Evolutionary conservation across 2,888 invertebrate genomes (phyloP), one percentile per base, ranked within the genome.

Genomic region (Idaea aversata): DNA sequence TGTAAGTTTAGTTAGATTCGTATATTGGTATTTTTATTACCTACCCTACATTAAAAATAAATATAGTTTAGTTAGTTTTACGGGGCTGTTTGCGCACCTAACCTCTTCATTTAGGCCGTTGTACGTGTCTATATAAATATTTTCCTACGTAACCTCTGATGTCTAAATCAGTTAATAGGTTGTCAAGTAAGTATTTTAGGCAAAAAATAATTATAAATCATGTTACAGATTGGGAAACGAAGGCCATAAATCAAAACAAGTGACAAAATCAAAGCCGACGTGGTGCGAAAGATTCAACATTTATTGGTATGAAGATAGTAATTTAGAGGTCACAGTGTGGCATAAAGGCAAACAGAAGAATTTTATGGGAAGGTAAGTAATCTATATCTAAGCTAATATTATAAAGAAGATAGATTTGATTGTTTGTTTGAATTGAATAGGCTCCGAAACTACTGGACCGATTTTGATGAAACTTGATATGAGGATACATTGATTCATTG

Each of bases 231-330:
- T 93, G 75, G 92, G 91, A 62, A 81, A 79, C 65, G 92, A 92
- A 77, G 78, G 82, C 63, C 86, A 91, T 77, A 93, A 93, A 77
- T 88, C 91, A 10, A 93, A 91, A 75, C 89, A 87, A 77, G 87
- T 88, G 13, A 75, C 85, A 58, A 91, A 90, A 76, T 81, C 87
- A 5, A 89, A 90, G 67, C 78, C 87, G 15, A 83, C 83, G 67
- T 93, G 92, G 92, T 84, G 90, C 61, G 92, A 93, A 67, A 79
- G 88, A 70, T 92, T 93, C 69, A 91, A 93, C 76, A 68, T 93
- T 38, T 82, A 90, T 69, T 69, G 88, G 13, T 88, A 91, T 65
- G 91, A 91, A 62, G 90, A 91, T 66, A 88, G 72, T 69, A 77
- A 76, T 63, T 76, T 93, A 67, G 92, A 93, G 76, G 80, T 90